Evolutionary conservation across 1,140 invertebrate species (phyloP), one percentile per base, ranked within the genome.

Genomic region (Drosophila busckii): DNA sequence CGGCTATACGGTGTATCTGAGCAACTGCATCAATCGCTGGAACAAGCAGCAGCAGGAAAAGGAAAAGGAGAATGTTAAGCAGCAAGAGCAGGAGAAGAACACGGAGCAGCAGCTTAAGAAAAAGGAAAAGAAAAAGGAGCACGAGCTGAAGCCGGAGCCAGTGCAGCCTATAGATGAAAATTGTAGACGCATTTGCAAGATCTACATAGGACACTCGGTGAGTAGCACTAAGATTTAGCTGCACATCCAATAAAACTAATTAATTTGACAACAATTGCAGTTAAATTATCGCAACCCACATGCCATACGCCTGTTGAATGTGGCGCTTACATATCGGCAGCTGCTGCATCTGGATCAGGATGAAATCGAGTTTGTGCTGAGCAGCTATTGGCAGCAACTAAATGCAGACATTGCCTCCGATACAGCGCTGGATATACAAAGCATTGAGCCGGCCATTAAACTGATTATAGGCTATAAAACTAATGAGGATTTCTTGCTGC

Each of bases 131-230:
- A 5, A 5, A 3, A 28, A 64, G n/a, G 12, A 16, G 9, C 10
- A 40, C 15, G 40, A 38, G 28, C 29, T 29, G n/a, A 17, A 16
- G 5, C 9, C 31, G 6, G 35, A 32, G 1, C 0, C 22, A 31
- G 10, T 32, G 31, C 19, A 28, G 10, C 26, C 31, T 12, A 65
- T 86, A 2, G 71, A 85, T 48, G 85, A 87, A 7, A 59, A 66
- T 13, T 80, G 86, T 49, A 50, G 84, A 0, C 71, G 75, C 10
- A 76, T 87, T 0, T 76, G 76, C 46, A 87, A 87, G 37, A 86
- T 87, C 22, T 87, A 86, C 34, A 85, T 87, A 34, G 85, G 85
- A 13, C 55, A 86, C 26, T 87, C 85, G 37, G 84, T 86, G 32
- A 38, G n/a, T n/a, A n/a, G 68, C 19, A 23, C 4, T 22, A 29